Base-by-base conservation (phyloP, 2,797 vertebrate genomes). In the Eulemur albifrons region DNA sequence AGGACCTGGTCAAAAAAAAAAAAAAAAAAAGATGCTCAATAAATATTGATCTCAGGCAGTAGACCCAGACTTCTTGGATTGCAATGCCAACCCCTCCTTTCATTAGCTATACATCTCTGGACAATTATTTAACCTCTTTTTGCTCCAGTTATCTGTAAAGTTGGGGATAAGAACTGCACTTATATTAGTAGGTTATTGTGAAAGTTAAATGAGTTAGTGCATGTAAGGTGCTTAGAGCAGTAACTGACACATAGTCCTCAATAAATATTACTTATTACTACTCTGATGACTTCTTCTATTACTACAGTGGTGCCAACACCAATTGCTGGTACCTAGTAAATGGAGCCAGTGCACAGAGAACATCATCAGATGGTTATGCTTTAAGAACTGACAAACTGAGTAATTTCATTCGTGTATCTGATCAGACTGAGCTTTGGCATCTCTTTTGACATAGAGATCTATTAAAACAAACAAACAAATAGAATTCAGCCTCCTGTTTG, bases 401-500 rank as follows among this genome's bases (percentile, higher is more conserved):
- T 12, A 52, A 40, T 86, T 94, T 82, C 8, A 69, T 30, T 35
- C 72, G 40, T 77, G 40, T 65, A 15, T 80, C 87, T 76, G 57
- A 35, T 92, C 59, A 83, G 69, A 45, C 6, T 57, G 50, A 81
- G 45, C n/a, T 92, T 89, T 43, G 7, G 17, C 43, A 43, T 43
- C 43, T 43, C 43, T 43, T 43, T 43, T 43, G 43, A 43, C 59
- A 69, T 25, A 93, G 85, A 88, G 10, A 83, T 86, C 32, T 75
- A 38, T 23, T 57, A 75, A 85, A 95, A 61, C 65, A 90, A 94
- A 89, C n/a, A 94, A 75, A 87, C 72, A 83, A 81, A 48, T 27
- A 48, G 70, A 91, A 67, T 7, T 35, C 27, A 75, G 63, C 18
- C 7, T 88, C 21, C 43, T 81, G 20, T 65, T 25, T 88, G 52